Base-by-base conservation (phyloP, 2,797 vertebrate genomes). In the Parauchenoglanis punctatus region DNA sequence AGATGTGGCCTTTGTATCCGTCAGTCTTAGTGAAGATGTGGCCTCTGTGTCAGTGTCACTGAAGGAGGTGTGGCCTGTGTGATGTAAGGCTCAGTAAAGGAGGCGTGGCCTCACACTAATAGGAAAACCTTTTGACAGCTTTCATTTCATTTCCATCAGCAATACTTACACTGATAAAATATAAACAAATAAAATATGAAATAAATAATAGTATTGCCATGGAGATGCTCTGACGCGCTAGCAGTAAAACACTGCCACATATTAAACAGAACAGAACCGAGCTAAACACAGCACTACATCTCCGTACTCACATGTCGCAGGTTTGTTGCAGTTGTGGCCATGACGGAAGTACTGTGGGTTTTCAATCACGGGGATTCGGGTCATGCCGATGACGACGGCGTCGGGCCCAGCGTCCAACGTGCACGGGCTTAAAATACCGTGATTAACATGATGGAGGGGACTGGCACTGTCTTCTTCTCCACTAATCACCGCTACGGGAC, bases 291-390 rank as follows among this genome's bases (percentile, higher is more conserved):
- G 20, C 23, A 11, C 17, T 56, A 20, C 52, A 2, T 49, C 44
- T 49, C 46, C 10, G 92, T 93, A 97, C 98, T 98, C 94, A 99
- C 98, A 98, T 1, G 98, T 99, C 90, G 97, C 92, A 59, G 97
- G 97, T 92, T 99, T 99, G 94, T 96, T 98, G 92, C 97, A 98
- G 95, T 96, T 98, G 95, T 99, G 97, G 18, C 97, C 97, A 68
- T 99, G 98, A 25, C 97, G 96, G 95, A 99, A 99, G 94, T 99
- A 99, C 93, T 99, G 98, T 0, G 98, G 98, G 90, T 99, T 99
- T 94, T 99, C 98, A 0, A 99, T 99, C 91, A 99, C 96, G 0
- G 98, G 98, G 87, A 99, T 99, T 35, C 97, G 95, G 4, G 97
- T 99, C 98, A 99, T 98, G 82, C 98, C 98, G 0, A 99, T 99